Evolutionary conservation across 2,888 invertebrate species (phyloP), one percentile per base, ranked within the genome.

Genomic region (Hydraecia micacea): DNA sequence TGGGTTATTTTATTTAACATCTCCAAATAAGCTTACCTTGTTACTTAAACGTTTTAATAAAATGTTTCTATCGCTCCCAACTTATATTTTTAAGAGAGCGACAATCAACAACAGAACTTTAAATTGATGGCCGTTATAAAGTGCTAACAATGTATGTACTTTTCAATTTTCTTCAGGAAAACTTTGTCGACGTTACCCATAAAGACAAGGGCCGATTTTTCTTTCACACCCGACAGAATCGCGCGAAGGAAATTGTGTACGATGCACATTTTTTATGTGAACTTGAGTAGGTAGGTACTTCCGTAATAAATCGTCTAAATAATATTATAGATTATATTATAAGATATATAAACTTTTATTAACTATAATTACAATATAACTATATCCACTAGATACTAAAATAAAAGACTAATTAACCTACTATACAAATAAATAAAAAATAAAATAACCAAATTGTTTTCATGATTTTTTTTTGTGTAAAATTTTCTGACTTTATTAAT

Each of bases 151-250:
- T 63, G 77, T 75, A 75, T 81, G 74, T 77, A 84, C 73, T 75
- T 81, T 81, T 81, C 78, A 81, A 84, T 86, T 86, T 81, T 66
- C 75, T 75, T 69, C 36, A 18, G n/a, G 42, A 42, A 67, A 86
- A 86, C 79, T 86, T 86, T 46, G 75, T 68, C 79, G 79, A 42
- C 67, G 62, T 52, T 42, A 32, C 5, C 42, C 73, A 76, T 78
- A 84, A 78, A 86, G 79, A 79, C 77, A 86, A 84, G 67, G 13
- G 67, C 62, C 71, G 52, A 75, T 85, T 75, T 75, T 79, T 85
- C 77, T 72, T 80, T 32, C 60, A 77, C 73, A 79, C 36, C 28
- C 58, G 32, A 46, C 46, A 75, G 55, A 65, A 70, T 65, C 39
- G 49, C 4, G 60, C 36, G 46, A 74, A 49, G 32, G 21, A n/a